Conservation (phyloP, 2,113 vertebrate species). For the Oplegnathus fasciatus region DNA sequence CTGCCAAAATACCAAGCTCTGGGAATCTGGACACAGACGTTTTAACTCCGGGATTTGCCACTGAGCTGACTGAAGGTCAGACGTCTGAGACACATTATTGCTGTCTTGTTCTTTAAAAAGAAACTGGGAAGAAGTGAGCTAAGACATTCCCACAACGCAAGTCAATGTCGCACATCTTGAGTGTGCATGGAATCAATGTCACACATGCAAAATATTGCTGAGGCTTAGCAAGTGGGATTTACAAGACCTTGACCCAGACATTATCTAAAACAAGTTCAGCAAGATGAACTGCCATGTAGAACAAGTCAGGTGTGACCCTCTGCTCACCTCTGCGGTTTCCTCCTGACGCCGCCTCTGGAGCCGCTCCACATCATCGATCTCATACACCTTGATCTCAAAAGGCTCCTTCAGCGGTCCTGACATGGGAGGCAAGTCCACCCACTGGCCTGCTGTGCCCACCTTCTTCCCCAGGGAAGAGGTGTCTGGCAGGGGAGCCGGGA, state of each 20-base stretch:
- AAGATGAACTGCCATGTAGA: slow-evolving; percentile 37
- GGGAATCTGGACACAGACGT: slow-evolving; percentile 63
- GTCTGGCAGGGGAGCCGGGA: slow-evolving; percentile 94
- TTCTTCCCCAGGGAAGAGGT: slow-evolving; percentile 91
- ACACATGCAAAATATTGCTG: slow-evolving; percentile 61
- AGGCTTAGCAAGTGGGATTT: slow-evolving; percentile 57
- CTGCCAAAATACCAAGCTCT: slow-evolving; percentile 68
- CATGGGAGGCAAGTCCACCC: slow-evolving; percentile 96
- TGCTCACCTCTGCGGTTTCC: slow-evolving; percentile 89
- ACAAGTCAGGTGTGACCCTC: slow-evolving; percentile 36
- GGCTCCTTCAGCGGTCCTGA: slow-evolving; percentile 94
- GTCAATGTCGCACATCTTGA: slow-evolving; percentile 55
- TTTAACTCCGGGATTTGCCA: slow-evolving; percentile 72
- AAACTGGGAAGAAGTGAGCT: slow-evolving; percentile 65
- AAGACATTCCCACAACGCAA: slow-evolving; percentile 73
- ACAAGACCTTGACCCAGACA: slow-evolving; percentile 47
- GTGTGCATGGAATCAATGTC: slow-evolving; percentile 44
- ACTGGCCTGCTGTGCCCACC: slow-evolving; percentile 89
- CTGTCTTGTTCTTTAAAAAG: slow-evolving; percentile 75
- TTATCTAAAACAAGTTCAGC: slow-evolving; percentile 53
- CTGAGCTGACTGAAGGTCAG: slow-evolving; percentile 78
- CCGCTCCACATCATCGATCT: slow-evolving; percentile 97
- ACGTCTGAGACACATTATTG: slow-evolving; percentile 71
- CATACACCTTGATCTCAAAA: slow-evolving; percentile 99
- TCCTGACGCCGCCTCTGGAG: slow-evolving; percentile 92